Percentiles rank a stretch among this genome's conserved stretches.
These are phyloP conservation scores for Ahaetulla prasina DNA, from an alignment of 2,113 vertebrate species.

Conservation along the genomic window DNA sequence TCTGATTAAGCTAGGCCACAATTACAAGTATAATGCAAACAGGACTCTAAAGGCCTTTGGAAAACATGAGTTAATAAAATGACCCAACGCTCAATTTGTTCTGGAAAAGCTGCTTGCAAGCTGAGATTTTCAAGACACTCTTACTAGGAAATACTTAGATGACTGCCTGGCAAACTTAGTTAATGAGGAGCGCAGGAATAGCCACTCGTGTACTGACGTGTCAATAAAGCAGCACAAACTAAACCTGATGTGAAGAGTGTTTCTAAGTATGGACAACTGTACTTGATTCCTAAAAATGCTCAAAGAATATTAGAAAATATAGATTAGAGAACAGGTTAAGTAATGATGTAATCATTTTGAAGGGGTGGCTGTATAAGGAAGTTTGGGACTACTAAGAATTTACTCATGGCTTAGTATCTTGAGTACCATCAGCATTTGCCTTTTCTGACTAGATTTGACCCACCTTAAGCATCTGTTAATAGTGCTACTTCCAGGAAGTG, in stretches of 20 bases:
- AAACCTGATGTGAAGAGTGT: not conserved
- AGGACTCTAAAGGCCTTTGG: conserved; percentile 4
- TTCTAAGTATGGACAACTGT: not conserved
- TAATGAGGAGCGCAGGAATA: not conserved
- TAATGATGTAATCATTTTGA: not conserved
- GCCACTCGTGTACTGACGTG: not conserved
- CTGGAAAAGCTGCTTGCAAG: not conserved
- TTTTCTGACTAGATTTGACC: not conserved
- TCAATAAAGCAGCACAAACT: not conserved
- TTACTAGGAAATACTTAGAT: not conserved
- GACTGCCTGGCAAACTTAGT: not conserved
- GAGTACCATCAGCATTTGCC: not conserved
- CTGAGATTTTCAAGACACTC: not conserved
- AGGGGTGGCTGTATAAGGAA: not conserved
- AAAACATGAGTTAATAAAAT: not conserved
- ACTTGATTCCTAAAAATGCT: not conserved
- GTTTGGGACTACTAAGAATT: not conserved
- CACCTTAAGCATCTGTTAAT: not conserved
- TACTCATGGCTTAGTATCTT: not conserved
- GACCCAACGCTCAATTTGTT: not conserved
- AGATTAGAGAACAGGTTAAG: not conserved
- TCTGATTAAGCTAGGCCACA: not conserved
- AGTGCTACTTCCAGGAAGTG: not conserved
- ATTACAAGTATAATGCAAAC: not conserved
- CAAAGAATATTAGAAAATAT: not conserved